phyloP scores from a whole-genome alignment of 1,140 invertebrate species.

The Brachionus calyciflorus region DNA sequence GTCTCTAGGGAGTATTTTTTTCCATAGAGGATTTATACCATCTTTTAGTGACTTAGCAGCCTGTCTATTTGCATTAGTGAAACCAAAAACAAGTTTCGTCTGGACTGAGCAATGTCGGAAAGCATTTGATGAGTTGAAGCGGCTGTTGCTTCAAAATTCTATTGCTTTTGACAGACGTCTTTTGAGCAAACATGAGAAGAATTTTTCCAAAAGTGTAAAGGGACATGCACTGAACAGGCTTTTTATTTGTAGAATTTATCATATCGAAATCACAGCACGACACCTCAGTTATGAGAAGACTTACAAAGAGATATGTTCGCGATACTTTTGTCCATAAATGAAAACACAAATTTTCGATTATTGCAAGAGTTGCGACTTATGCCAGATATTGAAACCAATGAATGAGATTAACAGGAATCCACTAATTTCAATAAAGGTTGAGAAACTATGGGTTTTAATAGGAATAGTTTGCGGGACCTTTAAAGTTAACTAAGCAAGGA shows the following conservation, averaged over 20 bases:
- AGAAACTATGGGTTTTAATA: not conserved
- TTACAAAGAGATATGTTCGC: not conserved
- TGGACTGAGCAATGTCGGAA: constrained; percentile 52
- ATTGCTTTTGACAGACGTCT: too few species aligned
- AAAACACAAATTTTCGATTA: not conserved
- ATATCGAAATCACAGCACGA: not conserved
- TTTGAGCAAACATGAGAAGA: too few species aligned
- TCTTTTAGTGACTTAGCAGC: constrained; percentile 51
- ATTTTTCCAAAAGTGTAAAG: too few species aligned
- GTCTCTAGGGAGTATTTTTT: constrained; percentile 53
- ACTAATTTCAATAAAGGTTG: not conserved
- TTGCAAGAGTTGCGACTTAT: not conserved
- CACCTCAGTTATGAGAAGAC: constrained; percentile 3
- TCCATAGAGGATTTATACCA: constrained; percentile 51
- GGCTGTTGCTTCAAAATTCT: constrained; percentile 48
- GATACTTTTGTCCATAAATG: not conserved
- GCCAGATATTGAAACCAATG: not conserved
- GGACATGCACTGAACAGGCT: too few species aligned
- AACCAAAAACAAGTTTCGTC: constrained; percentile 50
- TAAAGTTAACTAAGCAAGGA: constrained; percentile 48
- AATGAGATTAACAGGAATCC: not conserved
- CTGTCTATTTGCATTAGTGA: constrained; percentile 53
- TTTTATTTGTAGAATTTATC: too few species aligned
- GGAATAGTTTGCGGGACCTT: constrained; percentile 52
- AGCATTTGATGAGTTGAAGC: constrained; percentile 54